These are phyloP conservation scores for Pachyuromys duprasi DNA, from an alignment of 2,797 vertebrate species.

Conservation along the genomic window DNA sequence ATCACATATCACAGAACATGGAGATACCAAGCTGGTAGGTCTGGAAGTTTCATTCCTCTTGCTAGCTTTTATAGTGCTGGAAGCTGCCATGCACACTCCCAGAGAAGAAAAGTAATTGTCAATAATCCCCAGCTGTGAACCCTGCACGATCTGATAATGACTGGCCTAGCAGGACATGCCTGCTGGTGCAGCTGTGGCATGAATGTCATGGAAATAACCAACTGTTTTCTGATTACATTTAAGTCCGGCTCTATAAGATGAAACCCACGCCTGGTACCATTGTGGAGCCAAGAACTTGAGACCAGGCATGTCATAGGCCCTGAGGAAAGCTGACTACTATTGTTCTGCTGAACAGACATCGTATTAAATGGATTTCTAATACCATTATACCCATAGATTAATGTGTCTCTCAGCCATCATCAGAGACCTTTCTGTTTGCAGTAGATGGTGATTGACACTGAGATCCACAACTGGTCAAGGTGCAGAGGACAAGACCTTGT, in stretches of 20 bases:
- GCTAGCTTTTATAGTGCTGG: neutral
- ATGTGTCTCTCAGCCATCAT: too few species aligned
- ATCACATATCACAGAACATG: neutral
- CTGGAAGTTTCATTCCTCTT: neutral
- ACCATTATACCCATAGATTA: neutral
- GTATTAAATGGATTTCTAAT: neutral
- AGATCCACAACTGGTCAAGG: neutral
- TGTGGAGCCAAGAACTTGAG: too few species aligned
- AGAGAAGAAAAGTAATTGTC: neutral
- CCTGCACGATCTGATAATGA: neutral
- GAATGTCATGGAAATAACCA: neutral
- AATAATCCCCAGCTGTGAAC: neutral
- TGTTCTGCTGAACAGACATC: neutral
- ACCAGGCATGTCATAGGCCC: neutral
- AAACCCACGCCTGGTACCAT: too few species aligned
- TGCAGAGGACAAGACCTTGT: too few species aligned
- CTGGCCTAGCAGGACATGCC: neutral
- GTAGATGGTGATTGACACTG: neutral
- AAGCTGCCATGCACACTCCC: neutral
- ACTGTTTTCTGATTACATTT: neutral
- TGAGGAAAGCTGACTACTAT: neutral
- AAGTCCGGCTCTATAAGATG: neutral
- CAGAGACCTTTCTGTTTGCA: neutral
- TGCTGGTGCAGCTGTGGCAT: neutral
- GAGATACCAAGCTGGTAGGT: neutral